These are phyloP conservation scores for Synaphobranchus kaupii DNA, from an alignment of 2,797 vertebrate genomes.

Conservation along the genomic window DNA sequence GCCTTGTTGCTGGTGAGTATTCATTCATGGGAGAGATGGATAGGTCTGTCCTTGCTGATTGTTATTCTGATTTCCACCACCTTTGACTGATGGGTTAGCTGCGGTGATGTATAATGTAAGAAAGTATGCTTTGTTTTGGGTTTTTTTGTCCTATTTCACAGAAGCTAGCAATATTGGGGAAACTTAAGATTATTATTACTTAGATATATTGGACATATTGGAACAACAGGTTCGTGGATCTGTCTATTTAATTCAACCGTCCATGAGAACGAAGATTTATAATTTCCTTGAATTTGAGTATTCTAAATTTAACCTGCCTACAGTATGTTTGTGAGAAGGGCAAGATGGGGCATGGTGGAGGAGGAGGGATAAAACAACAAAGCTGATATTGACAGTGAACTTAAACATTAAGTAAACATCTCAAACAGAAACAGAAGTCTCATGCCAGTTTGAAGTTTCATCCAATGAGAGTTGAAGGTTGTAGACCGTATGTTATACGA, in stretches of 20 bases:
- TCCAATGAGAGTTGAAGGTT: background rate
- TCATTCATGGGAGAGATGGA: background rate
- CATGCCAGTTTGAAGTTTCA: background rate
- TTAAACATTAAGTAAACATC: background rate
- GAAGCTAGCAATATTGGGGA: background rate
- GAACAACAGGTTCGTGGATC: background rate
- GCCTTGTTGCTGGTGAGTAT: conserved; percentile 26
- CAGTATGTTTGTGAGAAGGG: background rate
- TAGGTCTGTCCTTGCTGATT: background rate
- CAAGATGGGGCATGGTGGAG: background rate
- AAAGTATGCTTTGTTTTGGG: background rate
- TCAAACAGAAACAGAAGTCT: background rate
- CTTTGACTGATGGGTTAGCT: background rate
- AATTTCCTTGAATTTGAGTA: background rate
- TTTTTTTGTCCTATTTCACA: background rate
- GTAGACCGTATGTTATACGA: background rate
- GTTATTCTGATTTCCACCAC: background rate
- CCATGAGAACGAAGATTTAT: background rate
- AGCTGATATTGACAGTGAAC: background rate
- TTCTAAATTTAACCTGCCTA: background rate
- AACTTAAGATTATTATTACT: background rate
- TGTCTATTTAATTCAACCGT: background rate
- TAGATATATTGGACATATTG: background rate
- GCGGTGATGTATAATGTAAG: background rate
- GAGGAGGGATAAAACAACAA: background rate